Evolutionary conservation across 2,797 vertebrate species (phyloP), one percentile per base, ranked within the genome.

Genomic region (Phataginus tricuspis): DNA sequence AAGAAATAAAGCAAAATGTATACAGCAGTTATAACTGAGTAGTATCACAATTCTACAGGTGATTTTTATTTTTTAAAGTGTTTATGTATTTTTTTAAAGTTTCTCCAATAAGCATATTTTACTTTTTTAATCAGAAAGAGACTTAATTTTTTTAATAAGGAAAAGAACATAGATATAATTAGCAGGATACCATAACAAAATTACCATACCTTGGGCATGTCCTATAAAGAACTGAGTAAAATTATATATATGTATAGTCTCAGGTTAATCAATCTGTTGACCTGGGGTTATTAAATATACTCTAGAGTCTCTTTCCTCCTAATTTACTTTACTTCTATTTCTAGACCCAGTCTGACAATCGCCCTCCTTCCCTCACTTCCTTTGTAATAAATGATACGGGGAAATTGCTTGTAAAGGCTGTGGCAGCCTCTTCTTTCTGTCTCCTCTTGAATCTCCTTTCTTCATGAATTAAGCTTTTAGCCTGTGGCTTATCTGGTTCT

Each of bases 321-420:
- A 61, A 74, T 89, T 59, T 85, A 75, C 51, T 78, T 78, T 34
- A 51, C 16, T 93, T 90, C 84, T 93, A 9, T 79, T 93, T 94
- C 79, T 68, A 71, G 61, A 82, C 77, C 15, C n/a, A 39, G 18
- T 69, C 68, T 82, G n/a, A 86, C 49, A 77, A 64, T 34, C 86
- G 13, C 4, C 53, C 51, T 88, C 51, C 71, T 84, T 74, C 51
- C 5, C 15, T 63, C 64, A 55, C 68, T 85, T 63, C 39, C 61
- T 92, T 77, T 69, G 21, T 31, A 55, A 19, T 49, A 57, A 85
- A 49, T 23, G 12, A 85, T 27, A 23, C 1, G 29, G 55, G 61
- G n/a, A 45, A 19, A 34, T 15, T 42, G 66, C 42, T 82, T 49
- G 61, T 55, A 31, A 84, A 69, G 31, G 7, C 51, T 88, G 45